phyloP scores from a whole-genome alignment of 2,888 invertebrate species.

The Oscheius sp. region DNA sequence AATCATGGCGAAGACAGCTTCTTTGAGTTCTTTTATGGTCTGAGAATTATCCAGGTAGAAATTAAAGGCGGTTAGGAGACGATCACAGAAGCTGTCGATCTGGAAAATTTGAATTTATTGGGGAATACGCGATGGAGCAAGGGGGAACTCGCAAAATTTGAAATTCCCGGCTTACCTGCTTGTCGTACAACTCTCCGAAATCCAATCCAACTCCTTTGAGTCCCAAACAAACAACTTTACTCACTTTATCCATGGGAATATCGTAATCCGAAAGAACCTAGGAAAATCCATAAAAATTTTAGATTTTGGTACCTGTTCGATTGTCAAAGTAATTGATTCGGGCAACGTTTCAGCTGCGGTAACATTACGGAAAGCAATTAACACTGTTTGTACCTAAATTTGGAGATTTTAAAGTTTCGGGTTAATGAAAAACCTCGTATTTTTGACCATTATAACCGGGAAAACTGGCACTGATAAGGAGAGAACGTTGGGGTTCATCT shows the following conservation, averaged over 20 bases:
- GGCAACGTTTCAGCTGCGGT: constrained; percentile 19
- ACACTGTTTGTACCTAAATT: constrained; percentile 42
- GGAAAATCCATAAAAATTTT: constrained; percentile 9
- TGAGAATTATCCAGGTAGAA: constrained; percentile 27
- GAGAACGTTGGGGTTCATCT: constrained; percentile 20
- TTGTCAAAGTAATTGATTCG: constrained; percentile 36
- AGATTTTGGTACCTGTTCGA: constrained; percentile 31
- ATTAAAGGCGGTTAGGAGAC: constrained; percentile 19
- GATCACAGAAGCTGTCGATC: constrained; percentile 28
- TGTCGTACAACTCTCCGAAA: constrained; percentile 14
- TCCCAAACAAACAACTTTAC: constrained; percentile 48
- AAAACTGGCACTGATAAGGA: constrained; percentile 42
- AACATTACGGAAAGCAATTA: constrained; percentile 47
- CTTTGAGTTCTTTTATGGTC: constrained; percentile 38
- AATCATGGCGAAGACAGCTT: constrained; percentile 47
- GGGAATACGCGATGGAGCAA: neutral
- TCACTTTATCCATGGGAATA: constrained; percentile 50
- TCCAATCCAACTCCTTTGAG: constrained; percentile 29
- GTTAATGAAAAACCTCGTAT: constrained; percentile 33
- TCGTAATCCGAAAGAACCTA: constrained; percentile 52
- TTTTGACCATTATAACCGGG: constrained; percentile 40
- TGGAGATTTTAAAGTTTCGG: neutral
- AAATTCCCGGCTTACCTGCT: constrained; percentile 38
- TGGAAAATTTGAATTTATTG: constrained; percentile 17
- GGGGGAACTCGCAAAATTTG: neutral